phyloP scores from a whole-genome alignment of 2,888 invertebrate species.

The Lymantria monacha region DNA sequence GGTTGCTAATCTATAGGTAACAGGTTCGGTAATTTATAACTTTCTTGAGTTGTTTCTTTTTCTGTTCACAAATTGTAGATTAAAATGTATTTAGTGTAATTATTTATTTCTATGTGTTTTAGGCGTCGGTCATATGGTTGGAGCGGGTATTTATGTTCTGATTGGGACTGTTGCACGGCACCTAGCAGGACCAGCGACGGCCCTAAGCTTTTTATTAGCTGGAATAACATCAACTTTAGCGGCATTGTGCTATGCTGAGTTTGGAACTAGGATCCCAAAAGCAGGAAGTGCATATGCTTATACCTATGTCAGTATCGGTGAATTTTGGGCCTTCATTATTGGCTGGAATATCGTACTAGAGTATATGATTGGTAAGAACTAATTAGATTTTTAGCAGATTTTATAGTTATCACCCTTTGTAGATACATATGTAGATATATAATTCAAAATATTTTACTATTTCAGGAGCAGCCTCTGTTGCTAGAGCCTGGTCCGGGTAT shows the following conservation, averaged over 20 bases:
- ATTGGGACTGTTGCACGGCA: conserved; percentile 92
- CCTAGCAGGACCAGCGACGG: conserved; percentile 92
- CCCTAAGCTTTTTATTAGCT: conserved; percentile 85
- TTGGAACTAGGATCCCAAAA: conserved; percentile 92
- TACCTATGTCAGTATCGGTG: conserved; percentile 95
- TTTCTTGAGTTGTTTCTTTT: no score
- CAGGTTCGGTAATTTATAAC: no score
- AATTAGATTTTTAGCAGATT: background rate
- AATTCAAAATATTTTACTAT: conserved; percentile 16
- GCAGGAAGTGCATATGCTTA: conserved; percentile 97
- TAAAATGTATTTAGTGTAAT: no score
- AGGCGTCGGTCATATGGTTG: conserved; percentile 98
- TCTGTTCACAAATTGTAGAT: no score
- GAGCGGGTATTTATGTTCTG: conserved; percentile 96
- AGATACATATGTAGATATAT: background rate
- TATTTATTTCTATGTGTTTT: background rate
- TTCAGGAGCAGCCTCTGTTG: conserved; percentile 92
- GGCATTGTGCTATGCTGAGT: conserved; percentile 94
- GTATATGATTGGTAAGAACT: conserved; percentile 88
- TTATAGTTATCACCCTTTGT: background rate
- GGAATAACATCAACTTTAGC: conserved; percentile 91
- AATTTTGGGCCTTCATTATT: conserved; percentile 96
- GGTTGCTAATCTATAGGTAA: no score
- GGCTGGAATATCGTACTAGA: conserved; percentile 97
- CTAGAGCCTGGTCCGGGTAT: conserved; percentile 94